Base-by-base conservation (phyloP, 2,797 vertebrate genomes). In the Triplophysa yarkandensis region DNA sequence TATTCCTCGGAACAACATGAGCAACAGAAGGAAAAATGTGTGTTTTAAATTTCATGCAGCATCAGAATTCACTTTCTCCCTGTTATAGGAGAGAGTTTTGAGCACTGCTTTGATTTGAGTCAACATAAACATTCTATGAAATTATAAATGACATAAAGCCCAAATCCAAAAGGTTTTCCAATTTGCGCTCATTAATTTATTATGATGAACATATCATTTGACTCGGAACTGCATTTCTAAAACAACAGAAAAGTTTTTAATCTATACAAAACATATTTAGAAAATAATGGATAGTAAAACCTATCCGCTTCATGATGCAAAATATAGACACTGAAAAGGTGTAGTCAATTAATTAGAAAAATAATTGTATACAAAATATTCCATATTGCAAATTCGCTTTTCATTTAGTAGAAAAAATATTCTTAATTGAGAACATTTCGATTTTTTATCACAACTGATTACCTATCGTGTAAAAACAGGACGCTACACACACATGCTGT, bases 341-440 rank as follows among this genome's bases (percentile, higher is more conserved):
- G 23, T 2, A 39, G 10, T 2, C 6, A 11, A 55, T 55, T 28
- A 25, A 27, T 27, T 27, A 17, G 13, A 27, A 55, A 54, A 54
- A 54, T 27, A 48, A 14, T 48, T 48, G 19, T 48, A 48, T 19
- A 55, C 25, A 14, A 11, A 55, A 55, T 44, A 32, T 55, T 14
- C 55, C n/a, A 16, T 11, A 52, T 14, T 55, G 43, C 14, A 57
- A 70, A 67, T 39, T 13, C 3, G 50, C 27, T 71, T 65, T 71
- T 13, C 36, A 14, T 48, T 23, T 41, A 19, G 21, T 25, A 57
- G 34, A 28, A 16, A 25, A 30, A n/a, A 34, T 21, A 28, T 11
- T 8, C 7, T 67, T 79, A 55, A 74, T 74, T 82, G 80, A 82
- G 80, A 82, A 79, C 61, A 74, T 52, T 43, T 65, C 13, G 25